phyloP scores from a whole-genome alignment of 2,888 invertebrate species.

The Mystacides longicornis region DNA sequence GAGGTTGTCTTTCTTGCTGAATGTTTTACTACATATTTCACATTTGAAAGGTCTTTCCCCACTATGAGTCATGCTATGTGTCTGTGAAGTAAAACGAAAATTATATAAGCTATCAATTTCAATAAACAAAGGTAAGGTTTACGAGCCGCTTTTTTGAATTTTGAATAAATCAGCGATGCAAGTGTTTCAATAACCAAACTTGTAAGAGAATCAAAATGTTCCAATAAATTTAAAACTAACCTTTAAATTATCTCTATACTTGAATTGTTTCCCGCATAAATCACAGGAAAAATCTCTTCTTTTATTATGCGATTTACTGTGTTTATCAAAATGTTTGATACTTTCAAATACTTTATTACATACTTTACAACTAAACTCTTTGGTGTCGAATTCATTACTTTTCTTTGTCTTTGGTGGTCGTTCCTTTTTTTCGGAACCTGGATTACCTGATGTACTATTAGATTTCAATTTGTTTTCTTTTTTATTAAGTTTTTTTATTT shows the following conservation, averaged over 20 bases:
- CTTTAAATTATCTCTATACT: conserved; percentile 25
- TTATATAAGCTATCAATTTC: neutral
- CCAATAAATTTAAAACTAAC: no score
- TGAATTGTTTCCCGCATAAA: conserved; percentile 25
- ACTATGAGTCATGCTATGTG: conserved; percentile 25
- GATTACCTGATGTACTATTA: neutral
- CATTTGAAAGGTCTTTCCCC: conserved; percentile 26
- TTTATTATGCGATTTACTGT: conserved; percentile 22
- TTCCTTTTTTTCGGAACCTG: conserved; percentile 13
- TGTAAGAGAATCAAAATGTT: no score
- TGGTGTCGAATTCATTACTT: conserved; percentile 8
- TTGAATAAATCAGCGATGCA: no score
- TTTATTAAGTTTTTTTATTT: conserved; percentile 11
- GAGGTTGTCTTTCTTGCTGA: conserved; percentile 26
- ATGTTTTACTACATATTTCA: conserved; percentile 25
- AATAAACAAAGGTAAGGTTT: no score
- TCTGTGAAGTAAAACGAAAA: conserved; percentile 15
- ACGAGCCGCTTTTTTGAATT: no score
- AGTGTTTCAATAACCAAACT: no score
- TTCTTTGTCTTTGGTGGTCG: conserved; percentile 12
- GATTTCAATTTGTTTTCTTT: conserved; percentile 7
- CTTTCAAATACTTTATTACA: conserved; percentile 19
- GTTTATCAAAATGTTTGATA: conserved; percentile 16
- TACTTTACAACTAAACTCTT: conserved; percentile 13
- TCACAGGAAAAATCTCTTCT: conserved; percentile 24